Base-by-base conservation (phyloP, 2,797 vertebrate genomes). In the Fratercula arctica region DNA sequence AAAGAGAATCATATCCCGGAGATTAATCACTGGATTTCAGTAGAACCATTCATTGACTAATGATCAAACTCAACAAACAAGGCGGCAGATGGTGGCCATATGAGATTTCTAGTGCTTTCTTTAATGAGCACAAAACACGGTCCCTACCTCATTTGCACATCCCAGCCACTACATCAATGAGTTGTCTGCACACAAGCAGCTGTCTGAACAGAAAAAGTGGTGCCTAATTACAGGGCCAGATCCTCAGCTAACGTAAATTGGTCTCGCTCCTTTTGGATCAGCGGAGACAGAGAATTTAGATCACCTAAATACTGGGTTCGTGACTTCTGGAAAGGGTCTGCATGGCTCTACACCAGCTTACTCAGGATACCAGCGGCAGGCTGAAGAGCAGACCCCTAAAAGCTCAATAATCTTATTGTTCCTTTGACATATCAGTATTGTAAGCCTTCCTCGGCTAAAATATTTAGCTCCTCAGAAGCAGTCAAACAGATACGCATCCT, bases 41-140 rank as follows among this genome's bases (percentile, higher is more conserved):
- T 26, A 3, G 69, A 74, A 31, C 72, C 69, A 64, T 83, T 89
- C 89, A 48, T 8, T 29, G 72, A 48, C 72, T 54, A 81, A 89
- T 53, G 84, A 96, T 86, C 94, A 91, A 87, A 95, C 79, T 19
- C 57, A 73, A 69, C 91, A 76, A 70, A 84, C 54, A n/a, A 89
- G 90, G 81, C 23, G 3, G 78, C 92, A 93, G 91, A 80, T 92
- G 83, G 81, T 39, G 72, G 86, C 88, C 89, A 53, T 41, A 53
- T 66, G 94, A 91, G 87, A 46, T 37, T 85, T 68, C 91, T 83
- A 76, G 77, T 37, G 85, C 76, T 83, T 95, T 73, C 88, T 72
- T 75, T 74, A 59, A 75, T 6, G 29, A 94, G 90, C 72, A 57
- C 89, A 78, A 25, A 85, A 28, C 87, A 81, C 33, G 10, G 2